Base-by-base conservation (phyloP, 2,797 vertebrate species). In the Coluber constrictor region DNA sequence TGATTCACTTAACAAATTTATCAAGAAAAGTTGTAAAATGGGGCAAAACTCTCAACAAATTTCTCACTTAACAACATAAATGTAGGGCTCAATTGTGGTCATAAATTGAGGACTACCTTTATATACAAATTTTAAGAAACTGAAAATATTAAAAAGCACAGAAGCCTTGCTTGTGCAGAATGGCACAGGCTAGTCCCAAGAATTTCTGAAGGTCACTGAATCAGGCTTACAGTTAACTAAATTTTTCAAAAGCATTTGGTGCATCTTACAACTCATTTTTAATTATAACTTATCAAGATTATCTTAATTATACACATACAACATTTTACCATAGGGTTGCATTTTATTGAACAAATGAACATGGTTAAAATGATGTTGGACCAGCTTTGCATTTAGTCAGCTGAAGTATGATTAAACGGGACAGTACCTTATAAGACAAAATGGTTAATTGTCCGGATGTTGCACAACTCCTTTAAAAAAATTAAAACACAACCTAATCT, bases 391-490 rank as follows among this genome's bases (percentile, higher is more conserved):
- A 18, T 47, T 74, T 47, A 57, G 20, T 90, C n/a, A 63, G 18
- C 43, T 7, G 55, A 87, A 86, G 25, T 29, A 47, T 90, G 56
- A 61, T 83, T 47, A 43, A 79, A 43, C 18, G 1, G 23, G 37
- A 43, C 0, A 1, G 18, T 20, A 20, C 15, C 9, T 2, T 47
- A 47, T 47, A 47, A 47, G 37, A 25, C 37, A 47, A 83, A 83
- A 83, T 25, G 74, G 74, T 43, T 83, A 83, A 83, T 83, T 83
- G 37, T 47, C 74, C 18, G 29, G 13, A 0, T 90, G n/a, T 90
- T 93, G 57, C 54, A 74, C 70, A 90, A 90, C 47, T 57, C 27
- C 83, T 90, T 87, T 87, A 54, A 59, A 90, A 63, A 90, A 13
- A 57, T 51, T 56, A 87, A 90, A 90, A 93, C 32, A 27, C 54